phyloP scores from a whole-genome alignment of 2,888 invertebrate species.

The Melanophora roralis region DNA sequence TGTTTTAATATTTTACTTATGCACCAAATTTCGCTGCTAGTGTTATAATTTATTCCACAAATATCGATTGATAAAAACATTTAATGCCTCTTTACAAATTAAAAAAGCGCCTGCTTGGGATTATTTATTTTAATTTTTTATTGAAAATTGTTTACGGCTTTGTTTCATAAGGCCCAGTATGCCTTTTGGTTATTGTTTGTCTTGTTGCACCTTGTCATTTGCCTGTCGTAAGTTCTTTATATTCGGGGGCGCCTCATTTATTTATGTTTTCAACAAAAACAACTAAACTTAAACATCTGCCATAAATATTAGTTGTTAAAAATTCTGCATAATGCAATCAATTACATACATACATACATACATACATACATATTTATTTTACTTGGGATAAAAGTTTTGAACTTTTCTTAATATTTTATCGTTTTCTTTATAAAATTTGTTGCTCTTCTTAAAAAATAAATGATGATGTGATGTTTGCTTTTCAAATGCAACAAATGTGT shows the following conservation, averaged over 20 bases:
- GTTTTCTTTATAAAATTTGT: not conserved
- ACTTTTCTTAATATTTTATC: conserved; percentile 50
- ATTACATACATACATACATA: no score
- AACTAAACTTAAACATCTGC: conserved; percentile 40
- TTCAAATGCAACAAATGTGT: conserved; percentile 56
- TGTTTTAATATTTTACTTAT: not conserved
- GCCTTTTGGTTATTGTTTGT: not conserved
- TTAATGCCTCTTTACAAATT: no score
- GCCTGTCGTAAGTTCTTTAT: not conserved
- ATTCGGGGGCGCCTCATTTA: conserved; percentile 45
- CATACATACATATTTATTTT: conserved; percentile 9
- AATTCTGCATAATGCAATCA: no score
- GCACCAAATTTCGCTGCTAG: no score
- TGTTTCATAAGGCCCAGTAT: not conserved
- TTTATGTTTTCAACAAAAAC: conserved; percentile 1
- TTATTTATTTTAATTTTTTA: not conserved
- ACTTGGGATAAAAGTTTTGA: conserved; percentile 26
- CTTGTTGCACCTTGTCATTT: not conserved
- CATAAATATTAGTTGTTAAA: conserved; percentile 36
- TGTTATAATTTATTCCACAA: no score
- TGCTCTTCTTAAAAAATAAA: not conserved
- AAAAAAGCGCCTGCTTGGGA: no score
- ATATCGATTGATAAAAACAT: no score
- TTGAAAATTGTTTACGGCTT: not conserved
- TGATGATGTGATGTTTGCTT: conserved; percentile 11